A percentile compares a stretch with the other conserved stretches of the same genome.
phyloP scores from a whole-genome alignment of 2,113 vertebrate genomes.

The Procavia capensis region DNA sequence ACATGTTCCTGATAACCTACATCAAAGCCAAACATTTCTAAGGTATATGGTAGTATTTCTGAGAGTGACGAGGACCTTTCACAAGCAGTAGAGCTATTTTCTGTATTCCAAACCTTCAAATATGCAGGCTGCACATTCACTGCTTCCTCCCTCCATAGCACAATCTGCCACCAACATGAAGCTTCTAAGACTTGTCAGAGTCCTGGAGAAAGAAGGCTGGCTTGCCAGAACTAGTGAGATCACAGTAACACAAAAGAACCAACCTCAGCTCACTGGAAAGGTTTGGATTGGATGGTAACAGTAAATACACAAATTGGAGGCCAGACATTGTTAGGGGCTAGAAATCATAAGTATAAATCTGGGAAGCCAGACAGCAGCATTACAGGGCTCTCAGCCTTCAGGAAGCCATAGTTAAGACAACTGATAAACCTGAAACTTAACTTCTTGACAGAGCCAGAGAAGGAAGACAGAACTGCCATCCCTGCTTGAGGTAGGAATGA shows the following conservation, averaged over 20 bases:
- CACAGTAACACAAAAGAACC: background rate
- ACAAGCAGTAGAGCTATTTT: background rate
- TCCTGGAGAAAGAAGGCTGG: background rate
- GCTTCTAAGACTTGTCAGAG: background rate
- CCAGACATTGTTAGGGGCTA: background rate
- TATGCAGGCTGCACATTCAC: background rate
- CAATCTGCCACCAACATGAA: fast-evolving
- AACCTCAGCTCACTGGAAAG: background rate
- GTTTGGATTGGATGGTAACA: background rate
- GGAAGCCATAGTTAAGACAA: background rate
- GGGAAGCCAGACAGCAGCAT: background rate
- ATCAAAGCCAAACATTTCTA: background rate
- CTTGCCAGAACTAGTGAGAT: background rate
- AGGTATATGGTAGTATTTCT: background rate
- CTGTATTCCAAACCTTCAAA: background rate
- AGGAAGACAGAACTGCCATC: background rate
- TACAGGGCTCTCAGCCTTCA: background rate
- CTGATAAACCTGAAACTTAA: constrained; percentile 39
- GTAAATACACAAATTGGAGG: background rate
- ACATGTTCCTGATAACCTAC: background rate
- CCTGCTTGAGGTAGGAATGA: background rate
- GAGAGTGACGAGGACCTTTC: background rate
- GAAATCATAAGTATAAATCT: background rate
- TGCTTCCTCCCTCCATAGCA: background rate
- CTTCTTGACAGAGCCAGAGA: background rate